Evolutionary conservation across 2,113 vertebrate genomes (phyloP).

Genomic region (Melospiza melodia): DNA sequence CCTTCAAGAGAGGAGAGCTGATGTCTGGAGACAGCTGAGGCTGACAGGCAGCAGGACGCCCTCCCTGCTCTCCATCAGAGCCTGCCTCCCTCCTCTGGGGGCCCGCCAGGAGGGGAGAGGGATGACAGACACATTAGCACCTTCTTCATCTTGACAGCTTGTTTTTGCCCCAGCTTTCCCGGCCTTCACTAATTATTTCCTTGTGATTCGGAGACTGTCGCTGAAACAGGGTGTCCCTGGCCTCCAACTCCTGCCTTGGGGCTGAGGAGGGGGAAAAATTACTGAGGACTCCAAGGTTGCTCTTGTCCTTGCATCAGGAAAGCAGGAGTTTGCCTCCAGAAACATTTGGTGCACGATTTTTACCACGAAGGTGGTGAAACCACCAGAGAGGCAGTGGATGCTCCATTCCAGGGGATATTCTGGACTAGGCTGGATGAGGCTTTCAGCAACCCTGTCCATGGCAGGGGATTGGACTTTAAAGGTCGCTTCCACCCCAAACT

Average conservation of each 20-base stretch:
- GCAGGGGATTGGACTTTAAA: background rate
- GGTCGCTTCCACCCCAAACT: background rate
- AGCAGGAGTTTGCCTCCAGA: background rate
- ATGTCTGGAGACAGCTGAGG: background rate
- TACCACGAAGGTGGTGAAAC: background rate
- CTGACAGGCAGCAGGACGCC: background rate
- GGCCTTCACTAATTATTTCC: background rate
- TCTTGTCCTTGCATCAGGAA: background rate
- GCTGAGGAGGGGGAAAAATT: background rate
- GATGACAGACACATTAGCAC: slow-evolving; percentile 49
- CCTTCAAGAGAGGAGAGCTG: background rate
- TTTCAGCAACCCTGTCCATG: background rate
- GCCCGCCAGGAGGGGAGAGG: background rate
- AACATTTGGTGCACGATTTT: background rate
- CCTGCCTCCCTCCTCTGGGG: background rate
- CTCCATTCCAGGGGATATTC: background rate
- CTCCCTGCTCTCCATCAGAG: background rate
- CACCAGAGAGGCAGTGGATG: background rate
- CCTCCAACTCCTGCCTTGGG: background rate
- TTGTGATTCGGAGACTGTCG: slow-evolving; percentile 11
- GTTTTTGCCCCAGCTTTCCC: background rate
- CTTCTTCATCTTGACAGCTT: slow-evolving; percentile 29
- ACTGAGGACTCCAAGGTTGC: fast-evolving
- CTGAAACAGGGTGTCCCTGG: fast-evolving
- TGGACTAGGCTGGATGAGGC: background rate